Evolutionary conservation across 2,888 invertebrate genomes (phyloP).

Genomic region (Heteropelma amictum): DNA sequence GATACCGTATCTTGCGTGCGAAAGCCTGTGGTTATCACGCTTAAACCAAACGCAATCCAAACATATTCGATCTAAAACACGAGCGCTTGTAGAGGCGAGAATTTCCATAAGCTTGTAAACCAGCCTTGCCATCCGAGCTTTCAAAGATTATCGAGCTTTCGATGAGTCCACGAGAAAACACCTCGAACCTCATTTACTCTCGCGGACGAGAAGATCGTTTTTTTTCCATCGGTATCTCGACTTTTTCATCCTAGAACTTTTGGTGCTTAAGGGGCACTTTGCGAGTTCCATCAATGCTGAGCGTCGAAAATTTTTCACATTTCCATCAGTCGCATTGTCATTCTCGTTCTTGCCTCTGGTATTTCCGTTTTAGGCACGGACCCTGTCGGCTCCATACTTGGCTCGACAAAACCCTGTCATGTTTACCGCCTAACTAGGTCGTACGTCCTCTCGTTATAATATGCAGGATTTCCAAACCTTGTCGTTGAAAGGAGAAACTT

Average conservation of each 20-base stretch:
- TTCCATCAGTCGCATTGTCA: background rate
- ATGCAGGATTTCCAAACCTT: too few species aligned
- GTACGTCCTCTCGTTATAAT: too few species aligned
- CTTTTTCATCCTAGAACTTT: background rate
- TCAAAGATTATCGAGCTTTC: conserved; percentile 43
- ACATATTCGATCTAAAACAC: conserved; percentile 32
- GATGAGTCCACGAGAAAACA: conserved; percentile 30
- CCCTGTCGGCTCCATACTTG: too few species aligned
- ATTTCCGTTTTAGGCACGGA: too few species aligned
- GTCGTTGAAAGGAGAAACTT: too few species aligned
- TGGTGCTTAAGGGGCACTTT: background rate
- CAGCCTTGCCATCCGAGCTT: conserved; percentile 25
- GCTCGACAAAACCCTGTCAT: too few species aligned
- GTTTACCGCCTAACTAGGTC: too few species aligned
- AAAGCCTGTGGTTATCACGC: background rate
- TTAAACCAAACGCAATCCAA: conserved; percentile 37
- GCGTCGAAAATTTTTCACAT: background rate
- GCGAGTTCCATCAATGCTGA: too few species aligned
- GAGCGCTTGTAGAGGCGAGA: background rate
- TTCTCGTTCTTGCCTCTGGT: background rate
- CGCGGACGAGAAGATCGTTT: background rate
- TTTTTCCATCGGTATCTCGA: background rate
- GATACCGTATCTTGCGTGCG: background rate
- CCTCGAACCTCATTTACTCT: conserved; percentile 36
- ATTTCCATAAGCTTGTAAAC: conserved; percentile 14